Evolutionary conservation across 2,113 vertebrate species (phyloP).

Genomic region (Morone saxatilis): DNA sequence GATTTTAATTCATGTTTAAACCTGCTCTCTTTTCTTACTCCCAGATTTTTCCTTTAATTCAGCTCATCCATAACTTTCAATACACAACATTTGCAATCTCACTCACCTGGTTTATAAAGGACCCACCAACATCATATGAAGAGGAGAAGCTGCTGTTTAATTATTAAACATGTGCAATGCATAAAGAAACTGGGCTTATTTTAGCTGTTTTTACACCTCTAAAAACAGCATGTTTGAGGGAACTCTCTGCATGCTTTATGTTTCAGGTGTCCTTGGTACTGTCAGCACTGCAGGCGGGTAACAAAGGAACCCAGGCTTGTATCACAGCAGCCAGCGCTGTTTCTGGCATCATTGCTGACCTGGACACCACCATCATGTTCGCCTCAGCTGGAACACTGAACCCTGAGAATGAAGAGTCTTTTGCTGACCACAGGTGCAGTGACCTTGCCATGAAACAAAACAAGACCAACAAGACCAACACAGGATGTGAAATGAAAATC

Average conservation of each 20-base stretch:
- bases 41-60: slow-evolving; percentile 35
- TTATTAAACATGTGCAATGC: slow-evolving; percentile 9
- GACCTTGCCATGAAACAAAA: not conserved
- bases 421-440: slow-evolving; percentile 95
- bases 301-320: slow-evolving; percentile 98
- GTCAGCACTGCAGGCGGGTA: slow-evolving; percentile 97
- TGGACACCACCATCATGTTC: slow-evolving; percentile 99
- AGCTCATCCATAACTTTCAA: slow-evolving; percentile 22
- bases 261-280: slow-evolving; percentile 95
- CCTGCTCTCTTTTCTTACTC: slow-evolving; percentile 2
- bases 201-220: slow-evolving; percentile 6
- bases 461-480: slow-evolving; percentile 5
- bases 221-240: slow-evolving; percentile 13
- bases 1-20: slow-evolving; percentile 42
- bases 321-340: slow-evolving; percentile 96
- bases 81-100: slow-evolving; percentile 5
- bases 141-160: slow-evolving; percentile 5
- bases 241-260: slow-evolving; percentile 12
- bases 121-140: not conserved
- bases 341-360: slow-evolving; percentile 97
- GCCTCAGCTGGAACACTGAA: slow-evolving; percentile 97
- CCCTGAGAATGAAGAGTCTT: slow-evolving; percentile 95
- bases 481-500: not conserved
- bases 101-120: not conserved
- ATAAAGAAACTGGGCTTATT: not conserved